A percentile compares a stretch with the other conserved stretches of the same genome.
These are phyloP conservation scores for Porites australiensis DNA, from an alignment of 64 coral and sea anemone species.

Conservation along the genomic window DNA sequence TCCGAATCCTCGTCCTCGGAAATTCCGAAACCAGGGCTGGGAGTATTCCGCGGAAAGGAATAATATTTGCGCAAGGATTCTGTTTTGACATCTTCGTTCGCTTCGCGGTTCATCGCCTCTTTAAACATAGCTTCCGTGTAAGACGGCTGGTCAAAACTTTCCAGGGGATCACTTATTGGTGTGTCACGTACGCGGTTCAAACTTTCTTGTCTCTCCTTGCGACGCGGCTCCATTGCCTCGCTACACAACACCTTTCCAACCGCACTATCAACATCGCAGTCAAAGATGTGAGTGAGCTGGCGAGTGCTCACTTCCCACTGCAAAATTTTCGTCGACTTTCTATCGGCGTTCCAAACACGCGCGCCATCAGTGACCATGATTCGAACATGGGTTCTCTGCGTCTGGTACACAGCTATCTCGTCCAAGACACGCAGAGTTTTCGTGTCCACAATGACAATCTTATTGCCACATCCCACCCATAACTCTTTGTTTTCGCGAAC, in stretches of 20 bases:
- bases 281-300: slow-evolving; percentile 84
- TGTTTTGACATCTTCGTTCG: not conserved
- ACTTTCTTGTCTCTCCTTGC: not conserved
- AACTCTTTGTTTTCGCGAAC: slow-evolving; percentile 58
- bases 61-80: not conserved
- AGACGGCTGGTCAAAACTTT: not conserved
- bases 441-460: slow-evolving; percentile 59
- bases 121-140: slow-evolving; percentile 29
- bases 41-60: not conserved
- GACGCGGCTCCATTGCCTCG: not conserved
- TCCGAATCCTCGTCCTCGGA: not conserved
- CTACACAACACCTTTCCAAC: slow-evolving; percentile 67
- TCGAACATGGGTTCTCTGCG: slow-evolving; percentile 51
- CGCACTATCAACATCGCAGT: slow-evolving; percentile 74
- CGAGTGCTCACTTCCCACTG: slow-evolving; percentile 79
- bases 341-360: slow-evolving; percentile 86
- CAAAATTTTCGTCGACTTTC: slow-evolving; percentile 82
- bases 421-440: slow-evolving; percentile 45
- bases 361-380: slow-evolving; percentile 81
- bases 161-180: slow-evolving; percentile 6
- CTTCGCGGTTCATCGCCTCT: not conserved
- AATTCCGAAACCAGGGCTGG: not conserved
- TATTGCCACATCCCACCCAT: slow-evolving; percentile 79
- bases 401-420: slow-evolving; percentile 55
- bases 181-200: not conserved